Evolutionary conservation across 2,888 invertebrate species (phyloP).

Genomic region (Diplazon laetatorius): DNA sequence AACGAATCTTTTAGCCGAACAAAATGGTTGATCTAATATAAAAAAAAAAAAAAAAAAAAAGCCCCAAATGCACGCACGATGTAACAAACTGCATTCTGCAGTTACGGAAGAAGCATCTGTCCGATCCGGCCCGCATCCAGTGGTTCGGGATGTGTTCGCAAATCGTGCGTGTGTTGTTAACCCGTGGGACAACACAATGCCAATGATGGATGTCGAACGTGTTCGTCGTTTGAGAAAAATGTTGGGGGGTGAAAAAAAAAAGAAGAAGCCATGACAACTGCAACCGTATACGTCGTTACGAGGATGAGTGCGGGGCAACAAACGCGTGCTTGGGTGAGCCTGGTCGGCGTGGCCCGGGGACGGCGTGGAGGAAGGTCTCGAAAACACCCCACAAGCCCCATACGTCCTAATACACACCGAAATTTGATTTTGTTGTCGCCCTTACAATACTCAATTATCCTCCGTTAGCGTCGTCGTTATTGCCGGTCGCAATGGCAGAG

Average conservation of each 20-base stretch:
- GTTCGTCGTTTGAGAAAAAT: conserved; percentile 43
- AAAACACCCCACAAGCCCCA: conserved; percentile 41
- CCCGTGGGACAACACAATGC: conserved; percentile 66
- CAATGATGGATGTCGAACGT: conserved; percentile 73
- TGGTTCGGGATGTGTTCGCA: conserved; percentile 36
- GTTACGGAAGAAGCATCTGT: conserved; percentile 48
- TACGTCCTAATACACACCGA: conserved; percentile 67
- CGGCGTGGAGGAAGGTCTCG: too few relatives aligned
- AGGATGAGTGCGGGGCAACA: conserved; percentile 25
- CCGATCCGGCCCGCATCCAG: conserved; percentile 33
- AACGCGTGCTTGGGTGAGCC: conserved; percentile 28
- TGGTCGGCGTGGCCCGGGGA: too few relatives aligned
- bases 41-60: not conserved
- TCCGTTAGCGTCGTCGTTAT: conserved; percentile 54
- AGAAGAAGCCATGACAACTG: conserved; percentile 20
- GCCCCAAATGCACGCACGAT: conserved; percentile 14
- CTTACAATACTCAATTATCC: conserved; percentile 81
- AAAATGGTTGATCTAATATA: too few relatives aligned
- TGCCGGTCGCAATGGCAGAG: conserved; percentile 67
- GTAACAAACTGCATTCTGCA: conserved; percentile 22
- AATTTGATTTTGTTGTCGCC: conserved; percentile 81
- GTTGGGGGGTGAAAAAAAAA: conserved; percentile 9
- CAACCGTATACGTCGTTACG: conserved; percentile 8
- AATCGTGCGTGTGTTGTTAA: conserved; percentile 53
- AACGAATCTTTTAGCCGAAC: too few relatives aligned